Evolutionary conservation across 64 coral and sea anemone genomes (phyloP).

Genomic region (Actinia tenebrosa): DNA sequence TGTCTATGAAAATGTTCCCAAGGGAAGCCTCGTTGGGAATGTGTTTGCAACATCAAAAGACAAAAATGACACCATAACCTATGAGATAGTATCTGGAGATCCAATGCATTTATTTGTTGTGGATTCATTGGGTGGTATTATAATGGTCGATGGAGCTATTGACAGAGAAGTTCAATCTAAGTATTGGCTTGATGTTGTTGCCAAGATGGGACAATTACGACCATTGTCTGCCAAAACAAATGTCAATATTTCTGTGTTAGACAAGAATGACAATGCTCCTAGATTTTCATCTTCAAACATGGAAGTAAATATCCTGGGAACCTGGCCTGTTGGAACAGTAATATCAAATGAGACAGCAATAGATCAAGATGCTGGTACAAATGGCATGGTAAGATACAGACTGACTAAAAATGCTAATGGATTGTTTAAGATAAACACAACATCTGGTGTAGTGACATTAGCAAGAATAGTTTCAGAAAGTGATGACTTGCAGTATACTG

Average conservation of each 20-base stretch:
- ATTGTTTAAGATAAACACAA: constrained; percentile 62
- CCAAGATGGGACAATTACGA: constrained; percentile 60
- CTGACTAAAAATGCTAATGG: constrained; percentile 61
- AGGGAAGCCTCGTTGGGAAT: constrained; percentile 62
- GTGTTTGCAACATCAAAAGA: constrained; percentile 66
- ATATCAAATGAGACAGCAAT: constrained; percentile 48
- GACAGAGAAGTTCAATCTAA: constrained; percentile 69
- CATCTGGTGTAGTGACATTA: constrained; percentile 67
- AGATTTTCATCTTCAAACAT: constrained; percentile 52
- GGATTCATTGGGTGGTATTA: constrained; percentile 68
- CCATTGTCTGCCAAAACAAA: constrained; percentile 58
- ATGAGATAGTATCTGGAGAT: constrained; percentile 82
- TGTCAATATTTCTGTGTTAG: constrained; percentile 58
- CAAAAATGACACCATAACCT: constrained; percentile 51
- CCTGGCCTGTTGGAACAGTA: constrained; percentile 36
- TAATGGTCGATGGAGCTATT: constrained; percentile 68
- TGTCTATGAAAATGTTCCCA: constrained; percentile 75
- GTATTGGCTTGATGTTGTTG: constrained; percentile 50
- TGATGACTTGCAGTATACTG: constrained; percentile 42
- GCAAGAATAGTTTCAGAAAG: constrained; percentile 33
- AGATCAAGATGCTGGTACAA: constrained; percentile 63
- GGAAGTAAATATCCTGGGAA: constrained; percentile 65
- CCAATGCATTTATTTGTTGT: constrained; percentile 50
- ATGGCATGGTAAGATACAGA: constrained; percentile 74
- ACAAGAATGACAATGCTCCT: constrained; percentile 78